Conservation (phyloP, 92 coral and sea anemone species). For the Epizoanthus rinbou region DNA sequence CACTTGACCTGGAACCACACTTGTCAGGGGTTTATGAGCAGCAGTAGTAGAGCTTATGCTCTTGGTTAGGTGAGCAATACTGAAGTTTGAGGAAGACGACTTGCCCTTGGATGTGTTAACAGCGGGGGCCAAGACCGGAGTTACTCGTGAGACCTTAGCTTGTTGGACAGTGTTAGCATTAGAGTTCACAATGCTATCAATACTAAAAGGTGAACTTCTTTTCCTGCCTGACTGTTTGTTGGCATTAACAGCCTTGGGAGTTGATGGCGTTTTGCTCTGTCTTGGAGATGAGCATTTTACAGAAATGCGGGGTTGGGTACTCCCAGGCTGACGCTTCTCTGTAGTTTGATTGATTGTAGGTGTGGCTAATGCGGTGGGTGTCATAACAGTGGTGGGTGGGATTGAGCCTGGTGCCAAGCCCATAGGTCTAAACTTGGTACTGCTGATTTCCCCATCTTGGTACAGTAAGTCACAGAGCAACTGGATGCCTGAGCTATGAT, state of each 20-base stretch:
- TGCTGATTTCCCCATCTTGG: conserved; percentile 73
- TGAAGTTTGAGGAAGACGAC: conserved; percentile 75
- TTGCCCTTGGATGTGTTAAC: conserved; percentile 30
- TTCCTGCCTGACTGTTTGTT: conserved; percentile 45
- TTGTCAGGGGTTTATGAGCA: neutral
- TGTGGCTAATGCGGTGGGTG: conserved; percentile 39
- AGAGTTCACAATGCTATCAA: conserved; percentile 75
- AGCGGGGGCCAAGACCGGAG: neutral
- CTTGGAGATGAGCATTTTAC: conserved; percentile 39
- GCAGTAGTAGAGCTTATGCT: conserved; percentile 45
- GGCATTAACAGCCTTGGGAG: neutral
- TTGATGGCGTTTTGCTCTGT: conserved; percentile 20
- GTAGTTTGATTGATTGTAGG: conserved; percentile 25
- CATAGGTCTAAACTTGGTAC: conserved; percentile 33
- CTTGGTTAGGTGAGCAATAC: conserved; percentile 93
- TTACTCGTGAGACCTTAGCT: conserved; percentile 13
- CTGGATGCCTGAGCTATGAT: conserved; percentile 78
- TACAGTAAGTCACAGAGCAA: conserved; percentile 78
- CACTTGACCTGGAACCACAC: neutral
- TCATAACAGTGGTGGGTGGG: conserved; percentile 37
- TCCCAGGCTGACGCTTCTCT: conserved; percentile 40
- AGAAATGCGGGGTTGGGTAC: conserved; percentile 43
- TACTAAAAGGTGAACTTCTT: conserved; percentile 80
- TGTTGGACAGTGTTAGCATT: conserved; percentile 38
- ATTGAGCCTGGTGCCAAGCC: neutral